Conservation (phyloP, 2,113 vertebrate species). For the Nematolebias whitei region DNA sequence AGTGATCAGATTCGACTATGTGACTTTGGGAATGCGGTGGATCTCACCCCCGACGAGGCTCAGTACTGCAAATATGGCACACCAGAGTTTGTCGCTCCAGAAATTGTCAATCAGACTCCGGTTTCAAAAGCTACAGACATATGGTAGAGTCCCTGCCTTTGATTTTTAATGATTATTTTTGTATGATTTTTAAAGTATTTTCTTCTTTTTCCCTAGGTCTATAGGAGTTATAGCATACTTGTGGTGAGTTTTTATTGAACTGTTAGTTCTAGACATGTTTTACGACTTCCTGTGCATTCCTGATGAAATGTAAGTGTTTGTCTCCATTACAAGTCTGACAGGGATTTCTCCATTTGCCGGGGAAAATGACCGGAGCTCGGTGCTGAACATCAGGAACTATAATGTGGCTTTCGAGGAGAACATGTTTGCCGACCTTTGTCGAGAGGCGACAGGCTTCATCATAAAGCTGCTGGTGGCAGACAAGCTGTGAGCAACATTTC, state of each 20-base stretch:
- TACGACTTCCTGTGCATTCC: background rate
- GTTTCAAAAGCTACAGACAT: constrained; percentile 92
- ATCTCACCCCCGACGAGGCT: constrained; percentile 83
- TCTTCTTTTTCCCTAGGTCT: constrained; percentile 78
- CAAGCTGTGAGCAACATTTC: constrained; percentile 85
- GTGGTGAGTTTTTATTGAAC: constrained; percentile 81
- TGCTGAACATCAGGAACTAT: constrained; percentile 95
- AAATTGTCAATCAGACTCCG: constrained; percentile 95
- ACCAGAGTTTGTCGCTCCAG: constrained; percentile 93
- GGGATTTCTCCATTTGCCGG: constrained; percentile 96
- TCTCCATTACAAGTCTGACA: constrained; percentile 82
- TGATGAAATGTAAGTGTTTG: background rate
- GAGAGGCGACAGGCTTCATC: constrained; percentile 95
- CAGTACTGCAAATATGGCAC: constrained; percentile 96
- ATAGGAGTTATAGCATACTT: constrained; percentile 92
- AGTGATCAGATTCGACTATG: constrained; percentile 92
- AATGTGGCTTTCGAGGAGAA: constrained; percentile 94
- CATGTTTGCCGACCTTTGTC: constrained; percentile 90
- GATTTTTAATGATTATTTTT: background rate
- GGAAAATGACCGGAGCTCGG: constrained; percentile 90
- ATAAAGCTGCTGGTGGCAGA: constrained; percentile 95
- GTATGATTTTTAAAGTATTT: background rate
- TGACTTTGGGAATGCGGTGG: constrained; percentile 92
- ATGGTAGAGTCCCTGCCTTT: constrained; percentile 79
- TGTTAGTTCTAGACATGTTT: background rate